phyloP scores from a whole-genome alignment of 2,113 vertebrate species.

The Numida meleagris region DNA sequence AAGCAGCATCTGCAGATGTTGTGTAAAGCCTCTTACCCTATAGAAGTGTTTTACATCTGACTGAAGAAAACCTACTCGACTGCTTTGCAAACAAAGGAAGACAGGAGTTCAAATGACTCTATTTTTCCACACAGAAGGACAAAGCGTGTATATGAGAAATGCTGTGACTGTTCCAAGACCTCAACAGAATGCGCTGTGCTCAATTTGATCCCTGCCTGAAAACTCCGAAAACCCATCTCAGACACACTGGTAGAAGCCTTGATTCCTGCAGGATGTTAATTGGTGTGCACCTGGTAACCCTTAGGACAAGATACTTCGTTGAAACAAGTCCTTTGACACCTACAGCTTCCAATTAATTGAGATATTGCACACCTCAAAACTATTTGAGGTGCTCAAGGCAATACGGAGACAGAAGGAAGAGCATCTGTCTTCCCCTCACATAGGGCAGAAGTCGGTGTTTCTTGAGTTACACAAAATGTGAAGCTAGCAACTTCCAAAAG shows the following conservation, averaged over 20 bases:
- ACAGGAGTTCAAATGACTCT: neutral
- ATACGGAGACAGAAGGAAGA: neutral
- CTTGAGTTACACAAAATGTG: neutral
- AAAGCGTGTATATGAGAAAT: neutral
- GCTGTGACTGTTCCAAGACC: neutral
- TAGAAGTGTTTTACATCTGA: neutral
- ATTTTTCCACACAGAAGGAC: neutral
- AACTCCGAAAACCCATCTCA: neutral
- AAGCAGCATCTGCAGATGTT: neutral
- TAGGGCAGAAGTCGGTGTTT: rapidly evolving
- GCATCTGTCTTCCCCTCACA: neutral
- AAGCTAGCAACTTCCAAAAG: neutral
- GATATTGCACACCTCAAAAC: neutral
- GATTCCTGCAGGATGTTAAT: neutral
- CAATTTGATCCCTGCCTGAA: neutral
- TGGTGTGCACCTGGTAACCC: neutral
- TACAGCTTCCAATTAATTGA: neutral
- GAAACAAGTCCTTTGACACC: neutral
- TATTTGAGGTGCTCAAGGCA: neutral
- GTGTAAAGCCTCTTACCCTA: neutral
- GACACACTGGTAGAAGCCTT: neutral
- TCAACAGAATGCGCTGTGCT: neutral
- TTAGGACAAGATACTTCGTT: neutral
- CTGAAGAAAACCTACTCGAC: neutral
- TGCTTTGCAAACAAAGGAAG: neutral